Conservation (phyloP, 2,888 invertebrate species). For the Anarsia innoxiella region DNA sequence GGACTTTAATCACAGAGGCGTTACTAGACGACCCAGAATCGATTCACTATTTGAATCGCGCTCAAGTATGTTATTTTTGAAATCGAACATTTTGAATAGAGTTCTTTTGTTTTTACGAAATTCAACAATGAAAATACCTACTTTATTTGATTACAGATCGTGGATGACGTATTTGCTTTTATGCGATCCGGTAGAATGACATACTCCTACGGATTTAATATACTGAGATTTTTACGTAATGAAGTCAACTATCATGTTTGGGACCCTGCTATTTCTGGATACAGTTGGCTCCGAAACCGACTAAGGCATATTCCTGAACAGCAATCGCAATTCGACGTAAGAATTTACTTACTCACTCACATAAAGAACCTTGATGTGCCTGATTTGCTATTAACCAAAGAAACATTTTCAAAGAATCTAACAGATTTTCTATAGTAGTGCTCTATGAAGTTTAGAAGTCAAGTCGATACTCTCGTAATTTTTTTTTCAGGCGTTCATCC, state of each 20-base stretch:
- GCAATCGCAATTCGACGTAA: conserved; percentile 53
- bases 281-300: conserved; percentile 54
- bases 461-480: not conserved
- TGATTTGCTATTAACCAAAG: too few relatives aligned
- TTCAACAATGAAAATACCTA: too few relatives aligned
- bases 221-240: conserved; percentile 46
- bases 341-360: conserved; percentile 23
- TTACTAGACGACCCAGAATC: conserved; percentile 39
- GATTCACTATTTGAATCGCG: conserved; percentile 82
- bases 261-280: conserved; percentile 56
- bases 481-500: conserved; percentile 37
- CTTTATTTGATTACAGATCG: conserved; percentile 47
- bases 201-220: conserved; percentile 45
- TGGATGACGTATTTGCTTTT: conserved; percentile 58
- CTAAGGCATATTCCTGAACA: conserved; percentile 46
- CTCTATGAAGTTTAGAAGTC: too few relatives aligned
- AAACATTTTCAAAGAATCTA: too few relatives aligned
- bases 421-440: too few relatives aligned
- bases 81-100: not conserved
- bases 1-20: conserved; percentile 65
- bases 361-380: too few relatives aligned
- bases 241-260: conserved; percentile 61
- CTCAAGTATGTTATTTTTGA: too few relatives aligned
- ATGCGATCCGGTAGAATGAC: conserved; percentile 52
- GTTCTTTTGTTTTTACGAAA: not conserved